These are phyloP conservation scores for Cheilosia impressa DNA, from an alignment of 2,888 invertebrate genomes.

Conservation along the genomic window DNA sequence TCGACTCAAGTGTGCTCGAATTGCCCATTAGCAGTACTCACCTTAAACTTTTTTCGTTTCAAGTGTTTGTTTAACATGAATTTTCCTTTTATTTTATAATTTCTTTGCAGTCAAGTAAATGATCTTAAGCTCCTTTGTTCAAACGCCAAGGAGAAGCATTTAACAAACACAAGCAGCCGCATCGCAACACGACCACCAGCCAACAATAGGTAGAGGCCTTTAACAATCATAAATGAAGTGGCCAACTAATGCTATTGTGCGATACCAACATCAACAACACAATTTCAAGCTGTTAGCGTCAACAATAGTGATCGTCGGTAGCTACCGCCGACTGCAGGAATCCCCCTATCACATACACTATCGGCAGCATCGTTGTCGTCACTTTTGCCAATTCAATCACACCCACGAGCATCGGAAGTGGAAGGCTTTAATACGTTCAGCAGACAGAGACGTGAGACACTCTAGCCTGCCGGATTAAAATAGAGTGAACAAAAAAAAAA, in stretches of 20 bases:
- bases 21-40: too few species aligned
- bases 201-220: conserved; percentile 21
- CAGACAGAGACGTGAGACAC: background rate
- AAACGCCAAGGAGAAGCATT: conserved; percentile 14
- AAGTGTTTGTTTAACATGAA: conserved; percentile 1
- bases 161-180: background rate
- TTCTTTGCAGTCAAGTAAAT: conserved; percentile 25
- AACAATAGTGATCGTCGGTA: conserved; percentile 17
- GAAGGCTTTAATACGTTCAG: conserved; percentile 26
- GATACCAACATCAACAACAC: conserved; percentile 51
- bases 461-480: conserved; percentile 24
- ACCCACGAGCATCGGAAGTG: conserved; percentile 16
- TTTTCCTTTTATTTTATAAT: background rate
- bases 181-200: conserved; percentile 1
- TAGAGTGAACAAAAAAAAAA: background rate
- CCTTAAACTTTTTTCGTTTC: too few species aligned
- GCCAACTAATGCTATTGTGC: conserved; percentile 52
- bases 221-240: conserved; percentile 64
- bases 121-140: background rate
- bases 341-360: conserved; percentile 36
- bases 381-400: conserved; percentile 5
- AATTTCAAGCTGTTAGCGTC: conserved; percentile 40
- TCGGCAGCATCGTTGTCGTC: conserved; percentile 25
- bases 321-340: conserved; percentile 34
- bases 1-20: background rate